A percentile compares a stretch with the other conserved stretches of the same genome.
phyloP scores from a whole-genome alignment of 2,797 vertebrate genomes.

The Oryzias sinensis region DNA sequence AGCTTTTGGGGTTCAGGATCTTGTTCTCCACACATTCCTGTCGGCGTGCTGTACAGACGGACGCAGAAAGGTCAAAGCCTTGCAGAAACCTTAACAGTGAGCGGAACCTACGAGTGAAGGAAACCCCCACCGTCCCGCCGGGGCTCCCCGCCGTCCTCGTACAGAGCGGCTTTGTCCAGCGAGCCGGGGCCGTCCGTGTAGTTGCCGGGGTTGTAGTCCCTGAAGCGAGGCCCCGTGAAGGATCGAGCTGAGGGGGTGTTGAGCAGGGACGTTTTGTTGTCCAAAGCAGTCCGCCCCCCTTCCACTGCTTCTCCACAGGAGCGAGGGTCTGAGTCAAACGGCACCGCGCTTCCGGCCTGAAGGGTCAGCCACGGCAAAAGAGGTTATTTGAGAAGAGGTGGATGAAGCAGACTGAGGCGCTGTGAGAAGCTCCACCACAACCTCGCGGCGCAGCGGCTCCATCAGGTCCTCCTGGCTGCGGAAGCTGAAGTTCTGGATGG shows the following conservation, averaged over 20 bases:
- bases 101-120: not conserved
- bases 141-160: slow-evolving; percentile 86
- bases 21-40: slow-evolving; percentile 75
- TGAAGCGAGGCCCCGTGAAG: slow-evolving; percentile 82
- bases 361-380: not conserved
- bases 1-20: slow-evolving; percentile 65
- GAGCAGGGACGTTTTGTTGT: slow-evolving; percentile 95
- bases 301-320: slow-evolving; percentile 78
- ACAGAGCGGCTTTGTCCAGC: slow-evolving; percentile 84
- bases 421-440: slow-evolving; percentile 54
- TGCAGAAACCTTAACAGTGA: not conserved
- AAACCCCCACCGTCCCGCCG: slow-evolving; percentile 81
- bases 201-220: slow-evolving; percentile 91
- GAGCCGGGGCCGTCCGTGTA: slow-evolving; percentile 84
- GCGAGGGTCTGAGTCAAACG: slow-evolving; percentile 77
- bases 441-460: slow-evolving; percentile 86
- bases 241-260: slow-evolving; percentile 89
- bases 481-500: slow-evolving; percentile 96
- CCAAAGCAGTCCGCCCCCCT: slow-evolving; percentile 87
- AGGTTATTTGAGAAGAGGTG: too few species aligned
- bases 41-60: slow-evolving; percentile 51
- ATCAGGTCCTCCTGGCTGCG: slow-evolving; percentile 92
- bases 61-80: not conserved
- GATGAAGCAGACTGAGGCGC: too few species aligned
- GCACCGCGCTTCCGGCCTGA: slow-evolving; percentile 77